Conservation (phyloP, 2,888 invertebrate species). For the Sinhomidia bicolor region DNA sequence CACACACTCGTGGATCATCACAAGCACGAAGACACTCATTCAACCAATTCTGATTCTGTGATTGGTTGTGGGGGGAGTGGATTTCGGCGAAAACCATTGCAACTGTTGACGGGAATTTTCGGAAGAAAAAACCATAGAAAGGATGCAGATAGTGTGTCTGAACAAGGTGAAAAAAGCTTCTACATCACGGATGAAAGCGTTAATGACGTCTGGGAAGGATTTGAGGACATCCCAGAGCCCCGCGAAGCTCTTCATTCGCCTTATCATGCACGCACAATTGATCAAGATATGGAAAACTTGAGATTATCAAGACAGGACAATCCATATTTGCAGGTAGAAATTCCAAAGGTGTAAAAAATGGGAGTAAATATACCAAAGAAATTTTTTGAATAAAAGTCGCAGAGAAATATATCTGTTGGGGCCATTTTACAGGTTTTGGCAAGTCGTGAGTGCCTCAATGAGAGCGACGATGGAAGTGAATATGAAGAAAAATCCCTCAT, state of each 20-base stretch:
- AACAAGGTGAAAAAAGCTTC: conserved; percentile 67
- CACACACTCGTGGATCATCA: conserved; percentile 57
- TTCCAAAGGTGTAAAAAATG: too few species aligned
- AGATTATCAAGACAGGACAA: conserved; percentile 92
- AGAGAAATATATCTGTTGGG: neutral
- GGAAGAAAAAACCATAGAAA: conserved; percentile 73
- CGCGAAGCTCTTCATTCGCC: conserved; percentile 80
- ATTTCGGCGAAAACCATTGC: conserved; percentile 75
- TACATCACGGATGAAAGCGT: conserved; percentile 77
- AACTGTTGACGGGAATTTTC: conserved; percentile 77
- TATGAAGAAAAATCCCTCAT: conserved; percentile 80
- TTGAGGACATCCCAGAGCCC: conserved; percentile 76
- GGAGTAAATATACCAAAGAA: neutral
- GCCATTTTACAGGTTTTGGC: conserved; percentile 86
- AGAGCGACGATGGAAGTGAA: conserved; percentile 84
- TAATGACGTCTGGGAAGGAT: conserved; percentile 75
- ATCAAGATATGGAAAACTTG: conserved; percentile 92
- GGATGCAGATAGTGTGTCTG: conserved; percentile 64
- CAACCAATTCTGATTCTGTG: conserved; percentile 67
- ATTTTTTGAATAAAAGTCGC: neutral
- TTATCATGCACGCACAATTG: conserved; percentile 81
- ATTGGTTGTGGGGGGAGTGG: conserved; percentile 69
- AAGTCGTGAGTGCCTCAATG: conserved; percentile 90
- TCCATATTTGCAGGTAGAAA: conserved; percentile 89
- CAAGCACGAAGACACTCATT: conserved; percentile 56